Base-by-base conservation (phyloP, 2,113 vertebrate species). In the Phaethornis superciliosus region DNA sequence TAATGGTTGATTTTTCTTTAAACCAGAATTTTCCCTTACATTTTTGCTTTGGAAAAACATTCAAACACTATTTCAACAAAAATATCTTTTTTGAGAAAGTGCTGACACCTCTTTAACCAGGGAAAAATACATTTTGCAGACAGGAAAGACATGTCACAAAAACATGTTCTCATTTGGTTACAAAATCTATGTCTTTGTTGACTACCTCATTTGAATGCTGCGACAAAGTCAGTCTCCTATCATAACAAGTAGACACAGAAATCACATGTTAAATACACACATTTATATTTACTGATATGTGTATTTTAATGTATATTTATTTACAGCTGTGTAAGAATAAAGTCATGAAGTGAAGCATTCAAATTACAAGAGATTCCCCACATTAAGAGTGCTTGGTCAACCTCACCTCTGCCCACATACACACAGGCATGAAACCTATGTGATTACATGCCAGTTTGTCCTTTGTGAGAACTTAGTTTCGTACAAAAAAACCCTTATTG, bases 91-190 rank as follows among this genome's bases (percentile, higher is more conserved):
- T 84, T 7, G 2, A 60, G 94, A 85, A 95, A 93, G 71, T 71
- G 59, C 69, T 94, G 91, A 95, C 85, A 90, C 80, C 74, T 94
- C 81, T 94, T 94, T 93, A 93, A 93, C 87, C 84, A 92, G 58
- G 90, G 88, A 95, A 93, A 93, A 92, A 96, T 92, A 40, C 56
- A 22, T 91, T 96, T 91, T 93, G 58, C 81, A 95, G 91, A 87
- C 84, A 93, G 89, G 81, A 94, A 94, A 95, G 86, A 79, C 82
- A 94, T 84, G 95, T 89, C 95, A 94, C 55, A 92, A 82, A 96
- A 96, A 94, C 85, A 92, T 95, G 93, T 94, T 95, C 93, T 95
- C 81, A 95, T 96, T 94, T 94, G 78, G 86, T 92, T 95, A 93
- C 94, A 92, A 95, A 96, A 94, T 94, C 91, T 94, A 89, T 94